Conservation (phyloP, 1,140 invertebrate genomes). For the Druon quercuslanigerum region DNA sequence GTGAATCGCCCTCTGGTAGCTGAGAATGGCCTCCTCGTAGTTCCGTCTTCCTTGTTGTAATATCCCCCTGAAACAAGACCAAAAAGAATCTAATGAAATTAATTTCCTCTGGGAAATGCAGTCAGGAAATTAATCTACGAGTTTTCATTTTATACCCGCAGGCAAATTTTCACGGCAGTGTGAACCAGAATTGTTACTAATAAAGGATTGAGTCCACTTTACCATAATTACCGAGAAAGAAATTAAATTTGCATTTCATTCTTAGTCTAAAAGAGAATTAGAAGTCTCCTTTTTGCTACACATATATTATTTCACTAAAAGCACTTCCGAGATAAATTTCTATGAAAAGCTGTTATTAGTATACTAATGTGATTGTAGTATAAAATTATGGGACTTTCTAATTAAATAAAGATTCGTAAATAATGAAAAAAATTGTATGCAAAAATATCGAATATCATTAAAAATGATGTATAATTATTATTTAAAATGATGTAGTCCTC, state of each 20-base stretch:
- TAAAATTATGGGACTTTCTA: too few relatives aligned
- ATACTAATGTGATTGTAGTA: too few relatives aligned
- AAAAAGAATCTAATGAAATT: slow-evolving; percentile 35
- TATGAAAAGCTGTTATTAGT: too few relatives aligned
- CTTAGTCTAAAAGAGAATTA: background rate
- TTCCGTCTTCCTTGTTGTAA: slow-evolving; percentile 92
- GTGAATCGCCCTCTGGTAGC: slow-evolving; percentile 94
- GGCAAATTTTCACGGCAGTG: slow-evolving; percentile 24
- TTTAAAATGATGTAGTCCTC: too few relatives aligned
- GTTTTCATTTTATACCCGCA: slow-evolving; percentile 23
- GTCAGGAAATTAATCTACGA: slow-evolving; percentile 29
- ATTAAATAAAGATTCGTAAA: too few relatives aligned
- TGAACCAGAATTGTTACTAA: slow-evolving; percentile 13
- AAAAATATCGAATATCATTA: too few relatives aligned
- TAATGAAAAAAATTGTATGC: too few relatives aligned
- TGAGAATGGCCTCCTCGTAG: slow-evolving; percentile 91
- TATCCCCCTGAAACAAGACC: slow-evolving; percentile 84
- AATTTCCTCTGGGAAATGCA: slow-evolving; percentile 31
- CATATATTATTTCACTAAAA: too few relatives aligned
- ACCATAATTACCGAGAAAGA: background rate
- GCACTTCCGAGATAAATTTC: too few relatives aligned
- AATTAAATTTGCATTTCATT: slow-evolving; percentile 17
- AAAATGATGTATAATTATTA: too few relatives aligned
- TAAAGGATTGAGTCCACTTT: background rate
- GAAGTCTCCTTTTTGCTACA: background rate